Evolutionary conservation across 2,797 vertebrate genomes (phyloP).

Genomic region (Hydrolagus colliei): DNA sequence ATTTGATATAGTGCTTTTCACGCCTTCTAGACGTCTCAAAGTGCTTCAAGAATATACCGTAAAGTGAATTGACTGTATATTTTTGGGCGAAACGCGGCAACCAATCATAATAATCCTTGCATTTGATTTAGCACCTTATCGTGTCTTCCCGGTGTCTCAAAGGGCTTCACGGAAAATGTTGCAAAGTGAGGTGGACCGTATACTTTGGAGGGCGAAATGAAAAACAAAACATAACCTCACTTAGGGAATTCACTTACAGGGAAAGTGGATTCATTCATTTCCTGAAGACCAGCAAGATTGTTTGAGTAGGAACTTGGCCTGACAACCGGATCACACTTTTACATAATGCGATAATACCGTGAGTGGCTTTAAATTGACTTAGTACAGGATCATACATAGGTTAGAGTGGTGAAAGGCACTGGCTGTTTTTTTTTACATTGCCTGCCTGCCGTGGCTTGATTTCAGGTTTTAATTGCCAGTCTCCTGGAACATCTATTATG

Average conservation of each 20-base stretch:
- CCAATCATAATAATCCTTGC: too few relatives aligned
- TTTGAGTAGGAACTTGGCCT: neutral
- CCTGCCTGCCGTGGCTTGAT: neutral
- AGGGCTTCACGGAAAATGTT: too few relatives aligned
- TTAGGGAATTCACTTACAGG: neutral
- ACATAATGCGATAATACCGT: neutral
- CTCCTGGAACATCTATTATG: constrained; percentile 19
- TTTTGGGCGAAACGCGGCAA: neutral
- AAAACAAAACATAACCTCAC: neutral
- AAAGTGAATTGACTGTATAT: neutral
- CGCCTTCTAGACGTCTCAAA: too few relatives aligned
- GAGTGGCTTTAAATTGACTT: neutral
- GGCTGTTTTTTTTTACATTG: neutral
- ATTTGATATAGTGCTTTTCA: too few relatives aligned
- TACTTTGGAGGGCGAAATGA: neutral
- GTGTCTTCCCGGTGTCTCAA: too few relatives aligned
- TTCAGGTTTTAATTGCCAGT: constrained; percentile 8
- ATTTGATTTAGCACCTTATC: too few relatives aligned
- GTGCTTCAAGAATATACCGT: neutral
- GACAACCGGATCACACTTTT: neutral
- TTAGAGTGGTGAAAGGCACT: neutral
- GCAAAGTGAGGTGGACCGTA: neutral
- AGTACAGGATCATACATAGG: neutral
- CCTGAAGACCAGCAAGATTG: neutral
- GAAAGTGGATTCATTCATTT: neutral